phyloP scores from a whole-genome alignment of 30 jellyfish, hydroid and myxozoan species.

The Phacellophora camtschatica region DNA sequence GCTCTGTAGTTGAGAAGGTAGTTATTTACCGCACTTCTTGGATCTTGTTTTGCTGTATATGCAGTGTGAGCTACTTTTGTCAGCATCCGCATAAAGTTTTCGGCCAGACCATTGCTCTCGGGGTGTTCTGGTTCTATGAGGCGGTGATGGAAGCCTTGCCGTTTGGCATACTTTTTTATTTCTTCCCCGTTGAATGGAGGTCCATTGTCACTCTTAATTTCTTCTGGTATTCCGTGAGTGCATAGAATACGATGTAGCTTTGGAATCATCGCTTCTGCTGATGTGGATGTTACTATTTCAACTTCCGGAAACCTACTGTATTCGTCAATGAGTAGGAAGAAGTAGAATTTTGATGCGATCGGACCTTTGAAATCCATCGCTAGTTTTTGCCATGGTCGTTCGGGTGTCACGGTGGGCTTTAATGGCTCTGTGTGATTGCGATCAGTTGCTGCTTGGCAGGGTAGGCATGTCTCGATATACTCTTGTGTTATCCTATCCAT shows the following conservation, averaged over 20 bases:
- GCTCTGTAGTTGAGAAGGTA: slow-evolving; percentile 22
- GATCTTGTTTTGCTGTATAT: slow-evolving; percentile 5
- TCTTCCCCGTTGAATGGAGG: slow-evolving; percentile 30
- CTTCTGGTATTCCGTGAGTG: slow-evolving; percentile 25
- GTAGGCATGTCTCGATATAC: not conserved
- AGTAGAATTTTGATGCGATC: not conserved
- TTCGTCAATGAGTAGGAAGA: slow-evolving; percentile 23
- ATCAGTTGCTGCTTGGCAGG: slow-evolving; percentile 5
- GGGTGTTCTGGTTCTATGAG: slow-evolving; percentile 18
- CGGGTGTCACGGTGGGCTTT: slow-evolving; percentile 5
- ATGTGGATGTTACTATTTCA: not conserved
- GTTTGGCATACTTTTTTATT: too few species aligned
- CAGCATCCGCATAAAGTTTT: slow-evolving; percentile 16
- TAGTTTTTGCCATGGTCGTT: slow-evolving; percentile 21
- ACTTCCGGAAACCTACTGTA: slow-evolving; percentile 31
- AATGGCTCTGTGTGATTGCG: slow-evolving; percentile 39
- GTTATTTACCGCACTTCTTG: slow-evolving; percentile 15
- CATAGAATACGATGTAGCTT: slow-evolving; percentile 25
- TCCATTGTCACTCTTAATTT: slow-evolving; percentile 17
- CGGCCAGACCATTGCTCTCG: slow-evolving; percentile 37
- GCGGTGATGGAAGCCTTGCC: not conserved
- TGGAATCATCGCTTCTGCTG: slow-evolving; percentile 18
- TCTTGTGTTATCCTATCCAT: not conserved
- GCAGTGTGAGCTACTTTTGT: slow-evolving; percentile 37
- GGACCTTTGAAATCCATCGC: slow-evolving; percentile 31